Conservation (phyloP, 2,888 invertebrate species). For the Halictus ligatus region DNA sequence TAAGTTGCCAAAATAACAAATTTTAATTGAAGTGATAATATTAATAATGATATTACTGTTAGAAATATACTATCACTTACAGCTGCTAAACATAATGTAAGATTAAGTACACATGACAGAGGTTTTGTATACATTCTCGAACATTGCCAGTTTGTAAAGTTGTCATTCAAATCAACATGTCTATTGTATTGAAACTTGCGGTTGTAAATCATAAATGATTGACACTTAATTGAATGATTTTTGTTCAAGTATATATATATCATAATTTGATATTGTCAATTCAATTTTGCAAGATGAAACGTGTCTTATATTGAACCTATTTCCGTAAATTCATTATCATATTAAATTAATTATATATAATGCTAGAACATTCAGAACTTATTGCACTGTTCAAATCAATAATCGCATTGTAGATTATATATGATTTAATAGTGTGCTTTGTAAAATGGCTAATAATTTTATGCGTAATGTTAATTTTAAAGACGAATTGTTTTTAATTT, state of each 20-base stretch:
- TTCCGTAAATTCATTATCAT: conserved; percentile 11
- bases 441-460: conserved; percentile 20
- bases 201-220: conserved; percentile 74
- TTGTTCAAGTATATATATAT: conserved; percentile 75
- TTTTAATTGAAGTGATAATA: conserved; percentile 77
- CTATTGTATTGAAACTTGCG: conserved; percentile 72
- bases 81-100: conserved; percentile 72
- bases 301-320: conserved; percentile 56
- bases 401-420: conserved; percentile 27
- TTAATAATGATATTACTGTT: conserved; percentile 73
- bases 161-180: conserved; percentile 60
- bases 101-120: conserved; percentile 67
- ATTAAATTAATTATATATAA: neutral
- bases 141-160: conserved; percentile 54
- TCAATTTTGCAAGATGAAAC: conserved; percentile 77
- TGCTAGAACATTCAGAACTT: neutral
- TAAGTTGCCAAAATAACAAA: conserved; percentile 82
- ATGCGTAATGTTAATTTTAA: conserved; percentile 27
- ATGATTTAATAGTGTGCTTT: conserved; percentile 30
- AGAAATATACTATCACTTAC: conserved; percentile 68
- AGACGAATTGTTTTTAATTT: conserved; percentile 9
- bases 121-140: conserved; percentile 71
- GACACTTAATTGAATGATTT: conserved; percentile 72
- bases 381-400: neutral
- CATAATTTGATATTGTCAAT: conserved; percentile 81